These are phyloP conservation scores for Luidia sarsii DNA, from an alignment of 53 echinoderm and acorn worm genomes.

Conservation along the genomic window DNA sequence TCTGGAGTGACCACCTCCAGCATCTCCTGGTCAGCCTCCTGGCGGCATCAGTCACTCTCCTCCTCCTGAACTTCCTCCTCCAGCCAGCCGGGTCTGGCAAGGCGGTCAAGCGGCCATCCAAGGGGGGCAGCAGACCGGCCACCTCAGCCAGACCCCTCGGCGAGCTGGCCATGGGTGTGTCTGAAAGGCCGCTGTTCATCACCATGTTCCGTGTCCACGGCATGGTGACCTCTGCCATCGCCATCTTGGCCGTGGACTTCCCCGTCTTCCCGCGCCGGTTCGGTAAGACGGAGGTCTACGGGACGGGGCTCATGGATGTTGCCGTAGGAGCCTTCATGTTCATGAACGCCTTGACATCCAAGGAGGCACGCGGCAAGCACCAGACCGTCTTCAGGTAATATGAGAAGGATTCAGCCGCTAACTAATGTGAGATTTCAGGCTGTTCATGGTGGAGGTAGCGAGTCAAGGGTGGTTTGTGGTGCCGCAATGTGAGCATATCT, in stretches of 20 bases:
- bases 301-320: slow-evolving; percentile 92
- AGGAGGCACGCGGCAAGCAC: slow-evolving; percentile 74
- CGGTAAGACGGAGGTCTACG: slow-evolving; percentile 91
- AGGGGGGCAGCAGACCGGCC: slow-evolving; percentile 4
- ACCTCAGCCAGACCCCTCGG: slow-evolving; percentile 18
- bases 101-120: slow-evolving; percentile 10
- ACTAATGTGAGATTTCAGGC: no score
- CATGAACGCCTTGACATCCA: slow-evolving; percentile 80
- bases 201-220: slow-evolving; percentile 73
- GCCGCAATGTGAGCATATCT: no score
- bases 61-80: slow-evolving; percentile 21
- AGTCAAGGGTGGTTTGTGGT: no score
- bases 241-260: slow-evolving; percentile 94
- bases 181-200: slow-evolving; percentile 62
- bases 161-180: slow-evolving; percentile 28
- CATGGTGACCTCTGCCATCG: slow-evolving; percentile 75
- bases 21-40: slow-evolving; percentile 50
- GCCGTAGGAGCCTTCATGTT: slow-evolving; percentile 85
- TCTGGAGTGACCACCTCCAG: slow-evolving; percentile 59
- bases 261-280: slow-evolving; percentile 81
- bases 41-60: slow-evolving; percentile 55
- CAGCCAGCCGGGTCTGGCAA: not conserved
- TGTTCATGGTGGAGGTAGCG: no score
- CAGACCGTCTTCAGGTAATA: slow-evolving; percentile 42
- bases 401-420: no score